Conservation (phyloP, 1,140 invertebrate genomes). For the Watersipora subatra region DNA sequence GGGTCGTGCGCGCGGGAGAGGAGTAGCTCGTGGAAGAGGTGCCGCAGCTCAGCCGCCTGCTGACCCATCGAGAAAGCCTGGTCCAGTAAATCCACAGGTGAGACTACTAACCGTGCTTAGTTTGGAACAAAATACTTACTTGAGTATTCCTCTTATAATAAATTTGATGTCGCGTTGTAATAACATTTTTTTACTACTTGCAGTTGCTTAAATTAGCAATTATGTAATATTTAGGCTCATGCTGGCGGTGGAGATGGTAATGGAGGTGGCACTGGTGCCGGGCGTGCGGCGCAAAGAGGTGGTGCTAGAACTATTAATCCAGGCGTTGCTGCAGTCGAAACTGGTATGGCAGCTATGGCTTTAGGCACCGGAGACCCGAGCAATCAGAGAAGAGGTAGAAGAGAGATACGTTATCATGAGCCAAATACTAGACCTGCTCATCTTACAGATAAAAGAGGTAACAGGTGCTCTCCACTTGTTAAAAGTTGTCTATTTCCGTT, state of each 20-base stretch:
- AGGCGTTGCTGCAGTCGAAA: conserved; percentile 7
- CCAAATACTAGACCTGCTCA: conserved; percentile 17
- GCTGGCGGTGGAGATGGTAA: neutral
- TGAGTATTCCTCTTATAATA: no score
- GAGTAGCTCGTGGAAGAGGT: neutral
- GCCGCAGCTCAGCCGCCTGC: neutral
- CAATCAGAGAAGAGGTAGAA: neutral
- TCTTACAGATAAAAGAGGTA: conserved; percentile 21
- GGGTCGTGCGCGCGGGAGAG: neutral
- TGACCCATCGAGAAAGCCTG: neutral
- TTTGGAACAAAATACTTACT: no score
- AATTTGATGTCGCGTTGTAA: no score
- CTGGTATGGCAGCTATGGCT: conserved; percentile 13
- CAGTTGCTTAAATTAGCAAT: no score
- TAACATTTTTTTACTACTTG: no score
- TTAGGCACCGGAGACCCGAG: conserved; percentile 17
- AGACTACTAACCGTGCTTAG: no score
- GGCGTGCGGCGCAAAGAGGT: conserved; percentile 7
- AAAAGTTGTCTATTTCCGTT: neutral
- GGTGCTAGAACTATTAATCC: neutral
- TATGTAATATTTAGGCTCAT: neutral
- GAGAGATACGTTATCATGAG: conserved; percentile 12
- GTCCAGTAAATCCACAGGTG: neutral
- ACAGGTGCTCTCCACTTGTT: neutral
- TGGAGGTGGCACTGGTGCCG: conserved; percentile 4